Evolutionary conservation across 2,888 invertebrate species (phyloP).

Genomic region (Drosophila rubida): DNA sequence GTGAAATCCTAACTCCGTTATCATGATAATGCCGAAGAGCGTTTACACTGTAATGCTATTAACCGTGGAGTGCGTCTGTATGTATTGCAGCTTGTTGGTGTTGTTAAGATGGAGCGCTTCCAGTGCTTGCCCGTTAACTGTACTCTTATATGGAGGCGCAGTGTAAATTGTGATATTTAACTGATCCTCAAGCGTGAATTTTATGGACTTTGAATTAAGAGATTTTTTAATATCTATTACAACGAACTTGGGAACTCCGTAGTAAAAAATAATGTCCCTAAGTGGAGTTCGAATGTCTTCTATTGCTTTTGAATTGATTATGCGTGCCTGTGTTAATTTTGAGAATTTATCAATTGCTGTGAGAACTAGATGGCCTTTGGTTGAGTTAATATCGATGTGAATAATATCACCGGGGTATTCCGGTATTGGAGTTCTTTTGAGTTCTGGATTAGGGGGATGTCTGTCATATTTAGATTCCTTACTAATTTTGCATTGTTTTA

Average conservation of each 20-base stretch:
- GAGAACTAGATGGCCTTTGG: not conserved
- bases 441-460: conserved; percentile 33
- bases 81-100: not conserved
- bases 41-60: not conserved
- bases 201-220: not conserved
- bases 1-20: not conserved
- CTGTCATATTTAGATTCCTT: conserved; percentile 39
- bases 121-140: not conserved
- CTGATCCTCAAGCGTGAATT: not conserved
- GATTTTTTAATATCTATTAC: no score
- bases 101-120: conserved; percentile 9
- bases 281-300: conserved; percentile 12
- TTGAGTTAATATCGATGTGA: conserved; percentile 5
- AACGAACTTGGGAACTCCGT: no score
- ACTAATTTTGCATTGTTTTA: conserved; percentile 28
- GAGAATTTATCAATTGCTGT: conserved; percentile 13
- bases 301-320: conserved; percentile 7
- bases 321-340: not conserved
- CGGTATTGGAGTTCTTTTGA: not conserved
- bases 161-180: not conserved
- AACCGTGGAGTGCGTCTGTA: not conserved
- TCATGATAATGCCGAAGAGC: not conserved
- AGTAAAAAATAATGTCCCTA: no score
- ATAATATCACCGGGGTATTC: conserved; percentile 11
- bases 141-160: not conserved